Percentiles rank a stretch among this genome's conserved stretches.
phyloP scores from a whole-genome alignment of 1,140 invertebrate genomes.

The Contarinia nasturtii region DNA sequence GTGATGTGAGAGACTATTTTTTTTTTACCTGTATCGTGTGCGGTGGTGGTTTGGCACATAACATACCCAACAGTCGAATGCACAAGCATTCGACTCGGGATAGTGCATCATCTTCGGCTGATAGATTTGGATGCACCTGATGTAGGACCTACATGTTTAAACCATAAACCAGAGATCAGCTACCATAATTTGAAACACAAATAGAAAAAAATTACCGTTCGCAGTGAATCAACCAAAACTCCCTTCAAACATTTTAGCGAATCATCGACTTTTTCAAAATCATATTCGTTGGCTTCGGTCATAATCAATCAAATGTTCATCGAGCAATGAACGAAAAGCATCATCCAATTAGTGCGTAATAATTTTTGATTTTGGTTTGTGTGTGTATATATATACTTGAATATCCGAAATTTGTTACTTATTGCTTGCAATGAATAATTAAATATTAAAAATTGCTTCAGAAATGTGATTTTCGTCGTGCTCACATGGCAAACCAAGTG shows the following conservation, averaged over 20 bases:
- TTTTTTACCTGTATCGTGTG: conserved; percentile 48
- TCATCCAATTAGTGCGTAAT: too few species aligned
- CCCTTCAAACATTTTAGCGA: conserved; percentile 66
- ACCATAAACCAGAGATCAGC: not conserved
- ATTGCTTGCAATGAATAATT: too few species aligned
- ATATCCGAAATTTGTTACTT: too few species aligned
- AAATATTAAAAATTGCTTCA: too few species aligned
- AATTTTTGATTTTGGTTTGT: too few species aligned
- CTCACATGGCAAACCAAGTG: too few species aligned
- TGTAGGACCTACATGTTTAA: conserved; percentile 51
- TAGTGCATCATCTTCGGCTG: conserved; percentile 74
- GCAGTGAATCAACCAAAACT: conserved; percentile 59
- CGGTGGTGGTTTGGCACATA: conserved; percentile 67
- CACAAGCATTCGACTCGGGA: conserved; percentile 86
- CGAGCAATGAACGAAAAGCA: too few species aligned
- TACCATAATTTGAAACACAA: not conserved
- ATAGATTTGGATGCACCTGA: conserved; percentile 74
- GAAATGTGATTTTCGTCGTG: too few species aligned
- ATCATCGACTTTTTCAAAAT: conserved; percentile 77
- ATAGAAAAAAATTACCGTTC: conserved; percentile 33
- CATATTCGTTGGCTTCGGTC: conserved; percentile 35
- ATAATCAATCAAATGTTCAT: not conserved
- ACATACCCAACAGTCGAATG: conserved; percentile 65
- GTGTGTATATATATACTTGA: too few species aligned
- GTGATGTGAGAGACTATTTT: too few species aligned